Base-by-base conservation (phyloP, 2,113 vertebrate species). In the Lipophrys pholis region DNA sequence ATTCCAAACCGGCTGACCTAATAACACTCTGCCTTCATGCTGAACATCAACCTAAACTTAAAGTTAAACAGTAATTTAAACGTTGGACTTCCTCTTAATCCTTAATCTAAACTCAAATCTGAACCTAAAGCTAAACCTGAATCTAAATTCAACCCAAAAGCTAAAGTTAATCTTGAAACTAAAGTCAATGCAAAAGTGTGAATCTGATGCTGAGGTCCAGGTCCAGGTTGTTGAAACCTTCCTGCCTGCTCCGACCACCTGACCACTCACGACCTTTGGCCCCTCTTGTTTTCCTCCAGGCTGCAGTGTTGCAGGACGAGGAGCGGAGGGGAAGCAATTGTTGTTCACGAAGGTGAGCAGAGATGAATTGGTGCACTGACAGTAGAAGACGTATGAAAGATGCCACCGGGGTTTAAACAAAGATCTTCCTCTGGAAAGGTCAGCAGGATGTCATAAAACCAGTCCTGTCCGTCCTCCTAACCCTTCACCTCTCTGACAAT, bases 361-460 rank as follows among this genome's bases (percentile, higher is more conserved):
- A 78, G 56, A 17, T 41, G 56, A 73, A 67, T 50, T 46, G 60
- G 38, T 45, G 53, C 51, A 46, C 15, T 39, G 76, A 73, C 16
- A 59, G 78, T 1, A 35, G 73, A 77, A 80, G 79, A 87, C 38
- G 59, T 73, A 74, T 67, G 42, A 63, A 30, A 12, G 65, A 74
- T 48, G 63, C 62, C 41, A 62, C 69, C 7, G 57, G 73, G 60
- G 36, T 42, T 60, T 40, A 76, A 78, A 86, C 83, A 81, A 64
- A 17, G 30, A 92, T 89, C 84, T 73, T 43, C 56, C 61, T 11
- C 56, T 50, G 45, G 40, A 65, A 57, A 69, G 43, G 69, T 83
- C 70, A 60, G 64, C 53, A 8, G 46, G 70, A 80, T 70, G 81
- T 61, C 38, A 82, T 76, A 76, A 42, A 70, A 36, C 66, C 14